Evolutionary conservation across 2,113 vertebrate genomes (phyloP).

Genomic region (Aptenodytes patagonicus): DNA sequence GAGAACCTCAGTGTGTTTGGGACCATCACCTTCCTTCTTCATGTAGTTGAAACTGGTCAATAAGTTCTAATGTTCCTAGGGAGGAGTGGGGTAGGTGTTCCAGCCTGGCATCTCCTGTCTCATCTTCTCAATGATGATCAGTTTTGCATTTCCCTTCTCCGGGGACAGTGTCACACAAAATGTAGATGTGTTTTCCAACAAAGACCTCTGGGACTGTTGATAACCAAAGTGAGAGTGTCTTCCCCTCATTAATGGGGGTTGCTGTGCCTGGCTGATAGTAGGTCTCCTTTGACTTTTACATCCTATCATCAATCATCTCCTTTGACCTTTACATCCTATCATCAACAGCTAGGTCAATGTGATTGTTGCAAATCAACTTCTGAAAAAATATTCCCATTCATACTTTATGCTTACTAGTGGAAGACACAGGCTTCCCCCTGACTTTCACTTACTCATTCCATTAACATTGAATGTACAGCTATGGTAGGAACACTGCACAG

Average conservation of each 20-base stretch:
- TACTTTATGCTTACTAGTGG: background rate
- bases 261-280: background rate
- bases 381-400: background rate
- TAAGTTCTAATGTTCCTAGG: background rate
- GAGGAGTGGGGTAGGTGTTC: background rate
- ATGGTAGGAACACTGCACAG: background rate
- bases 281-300: background rate
- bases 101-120: background rate
- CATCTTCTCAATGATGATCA: background rate
- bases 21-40: background rate
- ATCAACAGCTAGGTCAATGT: background rate
- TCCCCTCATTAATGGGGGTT: background rate
- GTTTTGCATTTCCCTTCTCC: background rate
- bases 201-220: background rate
- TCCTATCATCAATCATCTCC: background rate
- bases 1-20: background rate
- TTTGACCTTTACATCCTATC: background rate
- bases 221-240: background rate
- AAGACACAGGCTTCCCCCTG: background rate
- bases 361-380: background rate
- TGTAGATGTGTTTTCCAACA: background rate
- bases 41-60: background rate
- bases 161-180: background rate
- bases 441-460: background rate
- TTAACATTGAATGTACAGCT: background rate